Base-by-base conservation (phyloP, 2,113 vertebrate species). In the Bos javanicus region DNA sequence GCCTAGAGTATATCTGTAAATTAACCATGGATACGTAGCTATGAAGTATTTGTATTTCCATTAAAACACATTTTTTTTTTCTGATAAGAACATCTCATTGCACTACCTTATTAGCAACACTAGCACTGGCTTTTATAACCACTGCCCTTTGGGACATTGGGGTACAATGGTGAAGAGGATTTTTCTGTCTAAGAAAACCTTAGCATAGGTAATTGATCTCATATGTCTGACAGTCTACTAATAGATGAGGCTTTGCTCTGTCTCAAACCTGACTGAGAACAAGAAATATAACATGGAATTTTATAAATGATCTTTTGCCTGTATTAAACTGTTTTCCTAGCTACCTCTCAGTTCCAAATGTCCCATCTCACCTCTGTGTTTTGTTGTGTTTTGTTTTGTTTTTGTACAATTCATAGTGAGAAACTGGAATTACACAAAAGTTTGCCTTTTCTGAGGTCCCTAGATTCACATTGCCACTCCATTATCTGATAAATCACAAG, bases 401-500 rank as follows among this genome's bases (percentile, higher is more conserved):
- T 81, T 94, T 23, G 1, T 52, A 25, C 3, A 94, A 43, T 15
- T 33, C 33, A 25, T 82, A 64, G 88, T 50, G 86, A 76, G 10
- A n/a, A 95, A n/a, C n/a, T 86, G 28, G n/a, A 82, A 25, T 43
- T 48, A 16, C 10, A 90, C 30, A 95, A 57, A 59, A 96, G 21
- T 91, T 50, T 83, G 21, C 21, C 48, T 91, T 93, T 88, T 52
- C 6, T 12, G 5, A 8, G 2, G 25, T 94, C 89, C 60, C 76
- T 67, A 9, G 89, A 91, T 90, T 92, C 54, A 52, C 28, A 92
- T 52, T 90, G 50, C 19, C 71, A 89, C 89, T 95, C 95, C 82
- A 82, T 96, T 78, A 95, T 67, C 67, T 89, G 95, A 56, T n/a
- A 96, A 96, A 95, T 82, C 96, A 96, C 39, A 86, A 78, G n/a